These are phyloP conservation scores for Phainopepla nitens DNA, from an alignment of 2,113 vertebrate species.

Conservation along the genomic window DNA sequence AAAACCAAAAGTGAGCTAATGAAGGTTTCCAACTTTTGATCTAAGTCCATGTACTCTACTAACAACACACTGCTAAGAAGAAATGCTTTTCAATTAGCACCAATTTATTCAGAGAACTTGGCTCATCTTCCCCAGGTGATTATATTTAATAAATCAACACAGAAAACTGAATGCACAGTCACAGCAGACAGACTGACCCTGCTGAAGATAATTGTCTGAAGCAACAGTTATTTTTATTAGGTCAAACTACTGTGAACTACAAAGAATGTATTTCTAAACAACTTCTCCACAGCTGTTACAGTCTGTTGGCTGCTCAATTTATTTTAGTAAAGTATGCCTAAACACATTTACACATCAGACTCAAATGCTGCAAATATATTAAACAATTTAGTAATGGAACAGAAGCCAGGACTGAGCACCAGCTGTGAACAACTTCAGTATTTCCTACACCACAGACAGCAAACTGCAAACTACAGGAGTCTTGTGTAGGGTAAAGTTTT, in stretches of 20 bases:
- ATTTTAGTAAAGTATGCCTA: background rate
- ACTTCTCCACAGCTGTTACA: background rate
- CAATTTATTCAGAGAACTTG: background rate
- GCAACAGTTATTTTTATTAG: background rate
- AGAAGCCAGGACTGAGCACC: background rate
- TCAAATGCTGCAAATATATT: background rate
- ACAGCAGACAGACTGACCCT: background rate
- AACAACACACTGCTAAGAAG: background rate
- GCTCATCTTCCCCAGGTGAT: background rate
- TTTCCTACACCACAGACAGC: background rate
- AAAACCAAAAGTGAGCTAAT: background rate
- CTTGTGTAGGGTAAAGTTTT: background rate
- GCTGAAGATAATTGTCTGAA: background rate
- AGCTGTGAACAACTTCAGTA: background rate
- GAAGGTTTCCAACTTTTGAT: background rate
- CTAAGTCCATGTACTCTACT: background rate
- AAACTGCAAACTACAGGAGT: background rate
- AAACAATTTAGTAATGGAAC: background rate
- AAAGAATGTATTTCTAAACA: background rate
- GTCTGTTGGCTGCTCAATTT: background rate
- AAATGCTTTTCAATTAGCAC: background rate
- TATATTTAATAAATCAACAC: background rate
- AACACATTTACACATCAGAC: background rate
- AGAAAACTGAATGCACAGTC: background rate
- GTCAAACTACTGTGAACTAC: background rate